Percentiles rank a stretch among this genome's conserved stretches.
Evolutionary conservation across 2,797 vertebrate genomes (phyloP).

Genomic region (Mionectes olivaceus): DNA sequence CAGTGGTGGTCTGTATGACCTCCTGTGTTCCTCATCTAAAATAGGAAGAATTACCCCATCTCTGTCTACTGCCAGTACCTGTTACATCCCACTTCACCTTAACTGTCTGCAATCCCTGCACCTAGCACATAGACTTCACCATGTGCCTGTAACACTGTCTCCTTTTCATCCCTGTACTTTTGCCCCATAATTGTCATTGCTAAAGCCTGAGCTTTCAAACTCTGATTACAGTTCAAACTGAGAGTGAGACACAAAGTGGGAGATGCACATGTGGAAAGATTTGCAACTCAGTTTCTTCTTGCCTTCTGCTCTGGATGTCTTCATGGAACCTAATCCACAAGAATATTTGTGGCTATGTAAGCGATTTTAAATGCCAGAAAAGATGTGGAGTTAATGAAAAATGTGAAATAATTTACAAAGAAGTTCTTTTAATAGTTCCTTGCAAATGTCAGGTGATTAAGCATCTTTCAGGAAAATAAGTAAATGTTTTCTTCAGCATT

Average conservation of each 20-base stretch:
- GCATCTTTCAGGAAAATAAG: background rate
- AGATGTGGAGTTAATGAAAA: background rate
- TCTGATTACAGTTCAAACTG: background rate
- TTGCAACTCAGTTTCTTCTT: background rate
- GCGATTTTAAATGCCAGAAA: background rate
- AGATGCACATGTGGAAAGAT: background rate
- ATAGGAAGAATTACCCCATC: background rate
- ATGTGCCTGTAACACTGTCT: background rate
- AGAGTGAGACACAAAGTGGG: background rate
- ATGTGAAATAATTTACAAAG: background rate
- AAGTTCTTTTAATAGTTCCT: background rate
- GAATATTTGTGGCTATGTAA: background rate
- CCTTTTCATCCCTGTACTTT: background rate
- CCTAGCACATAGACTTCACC: background rate
- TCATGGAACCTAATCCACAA: background rate
- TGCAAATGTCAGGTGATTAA: background rate
- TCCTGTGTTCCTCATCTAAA: background rate
- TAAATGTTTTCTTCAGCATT: background rate
- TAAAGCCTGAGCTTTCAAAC: background rate
- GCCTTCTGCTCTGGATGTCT: background rate
- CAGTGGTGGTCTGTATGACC: accelerated
- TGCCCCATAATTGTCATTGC: background rate
- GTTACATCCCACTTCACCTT: background rate
- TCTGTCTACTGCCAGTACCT: accelerated
- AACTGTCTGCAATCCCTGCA: background rate